Evolutionary conservation across 2,797 vertebrate species (phyloP).

Genomic region (Semotilus atromaculatus): DNA sequence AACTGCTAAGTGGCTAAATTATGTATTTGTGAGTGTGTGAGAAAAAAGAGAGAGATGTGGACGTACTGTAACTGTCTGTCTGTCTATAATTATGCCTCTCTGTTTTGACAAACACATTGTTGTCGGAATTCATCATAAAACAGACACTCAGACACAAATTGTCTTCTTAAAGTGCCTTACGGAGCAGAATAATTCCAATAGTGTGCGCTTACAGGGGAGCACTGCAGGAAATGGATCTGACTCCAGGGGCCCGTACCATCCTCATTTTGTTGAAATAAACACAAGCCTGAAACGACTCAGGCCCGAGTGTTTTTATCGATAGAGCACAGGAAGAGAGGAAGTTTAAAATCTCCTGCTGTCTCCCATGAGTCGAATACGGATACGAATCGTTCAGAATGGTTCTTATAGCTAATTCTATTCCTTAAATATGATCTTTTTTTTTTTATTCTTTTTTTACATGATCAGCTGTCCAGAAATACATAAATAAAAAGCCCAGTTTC

Average conservation of each 20-base stretch:
- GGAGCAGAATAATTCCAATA: conserved; percentile 69
- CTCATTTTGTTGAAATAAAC: conserved; percentile 75
- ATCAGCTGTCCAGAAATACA: too few relatives aligned
- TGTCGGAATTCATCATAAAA: conserved; percentile 60
- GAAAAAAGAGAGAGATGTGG: not conserved
- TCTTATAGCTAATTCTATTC: not conserved
- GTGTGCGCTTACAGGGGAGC: conserved; percentile 65
- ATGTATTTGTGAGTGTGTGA: conserved; percentile 38
- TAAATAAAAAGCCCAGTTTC: too few relatives aligned
- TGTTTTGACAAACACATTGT: conserved; percentile 77
- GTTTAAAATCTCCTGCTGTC: not conserved
- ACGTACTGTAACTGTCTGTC: conserved; percentile 57
- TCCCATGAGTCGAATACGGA: conserved; percentile 33
- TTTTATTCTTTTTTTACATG: too few relatives aligned
- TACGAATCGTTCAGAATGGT: not conserved
- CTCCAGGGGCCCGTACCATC: conserved; percentile 58
- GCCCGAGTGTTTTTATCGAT: conserved; percentile 62
- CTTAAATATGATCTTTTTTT: not conserved
- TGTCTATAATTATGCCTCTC: conserved; percentile 76
- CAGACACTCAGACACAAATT: conserved; percentile 63
- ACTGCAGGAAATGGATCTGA: conserved; percentile 64
- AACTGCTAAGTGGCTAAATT: conserved; percentile 36
- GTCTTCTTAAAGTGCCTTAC: conserved; percentile 67
- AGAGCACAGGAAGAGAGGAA: conserved; percentile 52
- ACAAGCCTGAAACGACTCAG: conserved; percentile 65